Percentiles rank a stretch among this genome's conserved stretches.
These are phyloP conservation scores for Theonella swinhoei DNA, from an alignment of 37 sponge, comb jelly and placozoan genomes.

Conservation along the genomic window DNA sequence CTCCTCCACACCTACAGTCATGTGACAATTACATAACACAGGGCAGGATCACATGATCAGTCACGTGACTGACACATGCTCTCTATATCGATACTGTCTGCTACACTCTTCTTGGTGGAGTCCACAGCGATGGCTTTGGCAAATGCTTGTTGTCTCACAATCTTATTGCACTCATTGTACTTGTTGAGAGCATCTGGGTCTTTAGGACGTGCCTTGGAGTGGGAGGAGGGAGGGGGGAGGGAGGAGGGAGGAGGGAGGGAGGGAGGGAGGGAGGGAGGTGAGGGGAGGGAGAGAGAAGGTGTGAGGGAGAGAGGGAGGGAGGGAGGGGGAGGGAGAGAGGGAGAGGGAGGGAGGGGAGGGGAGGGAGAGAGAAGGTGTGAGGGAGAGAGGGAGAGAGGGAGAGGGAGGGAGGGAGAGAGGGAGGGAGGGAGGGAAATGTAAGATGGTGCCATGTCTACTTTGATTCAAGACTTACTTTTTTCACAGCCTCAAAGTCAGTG, in stretches of 20 bases:
- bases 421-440: background rate
- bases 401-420: background rate
- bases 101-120: slow-evolving; percentile 46
- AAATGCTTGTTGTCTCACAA: slow-evolving; percentile 88
- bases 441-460: too few species aligned
- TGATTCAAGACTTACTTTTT: slow-evolving; percentile 21
- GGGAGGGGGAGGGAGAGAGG: background rate
- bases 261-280: background rate
- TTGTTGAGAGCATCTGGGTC: slow-evolving; percentile 80
- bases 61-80: slow-evolving; percentile 48
- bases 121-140: slow-evolving; percentile 94
- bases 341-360: background rate
- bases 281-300: too few species aligned
- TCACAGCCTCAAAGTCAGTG: slow-evolving; percentile 93
- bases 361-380: too few species aligned
- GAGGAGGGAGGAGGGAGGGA: background rate
- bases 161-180: slow-evolving; percentile 89
- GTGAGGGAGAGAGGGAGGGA: background rate
- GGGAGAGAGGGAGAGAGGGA: background rate
- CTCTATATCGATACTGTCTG: slow-evolving; percentile 67
- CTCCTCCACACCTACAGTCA: slow-evolving; percentile 75
- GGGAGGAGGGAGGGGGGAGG: background rate
- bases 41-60: too few species aligned
- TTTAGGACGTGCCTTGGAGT: slow-evolving; percentile 31
- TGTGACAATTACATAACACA: background rate